Percentiles rank a stretch among this genome's conserved stretches.
phyloP scores from a whole-genome alignment of 2,797 vertebrate species.

The Onychomys torridus region DNA sequence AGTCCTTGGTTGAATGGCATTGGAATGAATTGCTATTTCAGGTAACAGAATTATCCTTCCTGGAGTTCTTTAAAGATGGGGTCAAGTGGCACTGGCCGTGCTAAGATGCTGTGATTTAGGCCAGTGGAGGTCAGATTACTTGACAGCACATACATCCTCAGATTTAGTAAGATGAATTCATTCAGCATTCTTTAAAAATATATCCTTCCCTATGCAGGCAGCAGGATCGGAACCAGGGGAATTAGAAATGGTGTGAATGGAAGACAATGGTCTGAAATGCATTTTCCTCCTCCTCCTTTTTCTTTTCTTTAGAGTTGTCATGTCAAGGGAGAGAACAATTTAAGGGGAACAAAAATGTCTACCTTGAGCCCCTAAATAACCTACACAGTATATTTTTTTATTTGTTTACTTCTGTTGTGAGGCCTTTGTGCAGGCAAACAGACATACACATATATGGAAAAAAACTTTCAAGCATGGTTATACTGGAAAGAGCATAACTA shows the following conservation, averaged over 20 bases:
- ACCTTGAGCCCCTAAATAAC: background rate
- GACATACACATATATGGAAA: background rate
- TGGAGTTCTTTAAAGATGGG: conserved; percentile 49
- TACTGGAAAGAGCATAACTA: conserved; percentile 26
- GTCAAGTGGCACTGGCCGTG: background rate
- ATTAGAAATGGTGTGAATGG: background rate
- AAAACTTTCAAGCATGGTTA: background rate
- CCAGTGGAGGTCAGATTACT: conserved; percentile 50
- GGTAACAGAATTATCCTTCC: conserved; percentile 47
- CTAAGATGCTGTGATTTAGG: conserved; percentile 73
- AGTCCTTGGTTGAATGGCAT: conserved; percentile 37
- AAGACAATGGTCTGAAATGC: conserved; percentile 43
- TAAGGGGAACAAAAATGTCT: background rate
- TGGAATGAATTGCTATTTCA: conserved; percentile 64
- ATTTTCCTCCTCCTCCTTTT: background rate
- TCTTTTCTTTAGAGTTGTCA: background rate
- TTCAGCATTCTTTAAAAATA: conserved; percentile 55
- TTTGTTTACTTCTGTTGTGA: background rate
- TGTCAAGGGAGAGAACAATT: conserved; percentile 13
- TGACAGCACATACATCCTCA: conserved; percentile 50
- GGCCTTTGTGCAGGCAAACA: background rate
- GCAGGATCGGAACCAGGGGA: conserved; percentile 31
- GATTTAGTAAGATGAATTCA: conserved; percentile 57
- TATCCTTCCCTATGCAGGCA: background rate
- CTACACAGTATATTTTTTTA: background rate